phyloP scores from a whole-genome alignment of 2,888 invertebrate genomes.

The Chouioia cunea region DNA sequence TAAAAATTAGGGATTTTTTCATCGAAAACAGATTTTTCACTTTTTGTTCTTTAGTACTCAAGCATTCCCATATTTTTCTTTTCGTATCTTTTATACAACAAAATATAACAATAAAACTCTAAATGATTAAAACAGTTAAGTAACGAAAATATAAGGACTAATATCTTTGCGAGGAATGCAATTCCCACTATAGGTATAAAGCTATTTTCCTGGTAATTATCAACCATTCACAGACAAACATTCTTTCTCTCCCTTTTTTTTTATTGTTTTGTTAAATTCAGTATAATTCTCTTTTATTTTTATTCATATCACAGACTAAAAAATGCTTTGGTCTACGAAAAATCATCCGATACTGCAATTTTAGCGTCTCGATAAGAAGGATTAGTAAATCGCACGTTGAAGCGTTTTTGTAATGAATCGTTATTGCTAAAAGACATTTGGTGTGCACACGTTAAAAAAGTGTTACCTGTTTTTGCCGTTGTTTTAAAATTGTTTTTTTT shows the following conservation, averaged over 20 bases:
- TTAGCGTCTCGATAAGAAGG: constrained; percentile 11
- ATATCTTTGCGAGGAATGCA: constrained; percentile 40
- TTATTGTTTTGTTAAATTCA: constrained; percentile 21
- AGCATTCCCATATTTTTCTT: background rate
- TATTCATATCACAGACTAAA: constrained; percentile 66
- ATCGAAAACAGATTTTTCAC: constrained; percentile 22
- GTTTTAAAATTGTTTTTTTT: constrained; percentile 14
- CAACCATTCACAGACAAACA: constrained; percentile 45
- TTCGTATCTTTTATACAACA: constrained; percentile 21
- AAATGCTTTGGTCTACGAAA: constrained; percentile 68
- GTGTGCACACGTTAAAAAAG: constrained; percentile 30
- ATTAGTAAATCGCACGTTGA: constrained; percentile 25
- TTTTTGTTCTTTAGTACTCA: background rate
- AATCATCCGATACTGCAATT: constrained; percentile 43
- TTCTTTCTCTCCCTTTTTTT: constrained; percentile 47
- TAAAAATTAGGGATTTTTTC: constrained; percentile 27
- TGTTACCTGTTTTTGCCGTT: constrained; percentile 17
- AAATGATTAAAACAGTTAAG: constrained; percentile 24
- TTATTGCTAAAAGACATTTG: constrained; percentile 42
- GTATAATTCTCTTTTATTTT: constrained; percentile 40
- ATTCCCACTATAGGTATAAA: constrained; percentile 40
- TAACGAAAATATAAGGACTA: constrained; percentile 42
- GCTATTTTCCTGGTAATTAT: constrained; percentile 27
- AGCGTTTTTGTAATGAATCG: constrained; percentile 21
- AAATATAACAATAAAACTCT: constrained; percentile 34